Evolutionary conservation across 2,888 invertebrate species (phyloP), one percentile per base, ranked within the genome.

Genomic region (Amphipyra berbera): DNA sequence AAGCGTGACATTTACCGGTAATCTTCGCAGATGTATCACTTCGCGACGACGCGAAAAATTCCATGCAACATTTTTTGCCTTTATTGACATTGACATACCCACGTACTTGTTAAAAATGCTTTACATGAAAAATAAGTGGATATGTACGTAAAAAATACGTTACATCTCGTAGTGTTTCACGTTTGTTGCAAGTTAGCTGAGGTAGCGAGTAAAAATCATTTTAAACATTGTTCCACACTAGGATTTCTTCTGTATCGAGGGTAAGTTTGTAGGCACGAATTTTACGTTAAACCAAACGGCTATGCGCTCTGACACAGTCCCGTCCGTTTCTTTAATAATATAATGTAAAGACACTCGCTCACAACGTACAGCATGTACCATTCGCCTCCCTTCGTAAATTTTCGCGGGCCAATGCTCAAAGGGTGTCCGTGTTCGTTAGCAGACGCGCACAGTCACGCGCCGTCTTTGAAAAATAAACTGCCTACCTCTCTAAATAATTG

Each of bases 361-460:
- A 0, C 7, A 12, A 30, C 53, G 46, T 35, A 14, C 50, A 6
- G 6, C 59, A 77, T 52, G 53, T 35, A 35, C 74, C 74, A 48
- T 44, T 46, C 59, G 40, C 49, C 46, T 71, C 54, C 69, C 76
- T 82, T 65, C 74, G 81, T 79, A 84, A 84, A 87, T 85, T 83
- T 84, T 86, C 83, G 81, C 89, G 85, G 84, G 81, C 79, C 84
- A 84, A 63, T 83, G 86, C 89, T 89, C 91, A 91, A 90, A 91
- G 89, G 88, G 81, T 82, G 70, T 63, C 68, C 66, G 73, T 73
- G 79, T 82, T 90, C 91, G 88, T 91, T 89, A 90, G 88, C 75
- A 79, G 74, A 69, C 61, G 65, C 69, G 57, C 74, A 53, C 49
- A 62, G 72, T 71, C 74, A 73, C 66, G 76, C 57, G 68, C 68